Evolutionary conservation across 2,113 vertebrate species (phyloP), one percentile per base, ranked within the genome.

Genomic region (Emydura subglobosa): DNA sequence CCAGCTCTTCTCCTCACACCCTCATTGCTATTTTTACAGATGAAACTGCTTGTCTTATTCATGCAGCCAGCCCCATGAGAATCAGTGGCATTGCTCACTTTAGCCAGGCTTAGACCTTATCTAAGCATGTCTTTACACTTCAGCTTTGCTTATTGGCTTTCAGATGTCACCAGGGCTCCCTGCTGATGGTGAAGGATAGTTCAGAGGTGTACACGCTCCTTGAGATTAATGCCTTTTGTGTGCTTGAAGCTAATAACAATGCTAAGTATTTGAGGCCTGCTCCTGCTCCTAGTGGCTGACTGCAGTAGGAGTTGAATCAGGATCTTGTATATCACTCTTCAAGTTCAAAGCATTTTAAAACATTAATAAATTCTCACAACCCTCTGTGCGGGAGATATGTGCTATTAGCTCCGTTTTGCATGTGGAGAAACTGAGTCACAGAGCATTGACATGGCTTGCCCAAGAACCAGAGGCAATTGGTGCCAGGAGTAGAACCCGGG

Each of bases 271-370:
- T 68, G 29, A 82, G 22, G 16, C 59, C 54, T 51, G 47, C 2
- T 5, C 82, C 0, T 0, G 31, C 50, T 78, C 85, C 9, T 53
- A 29, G 17, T 0, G 0, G 7, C 22, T 13, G 51, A n/a, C 85
- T 88, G 72, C n/a, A 25, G 29, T 0, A 25, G 39, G n/a, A 91
- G n/a, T 54, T 76, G 50, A 21, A 3, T 5, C 51, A 82, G 0
- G 0, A 6, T 22, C 68, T 74, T 31, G 34, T 21, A 87, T 31
- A 51, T 21, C 54, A 14, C 29, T 59, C 55, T 39, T 87, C 21
- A 79, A 1, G 14, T 57, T 87, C n/a, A n/a, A 68, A 61, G 51
- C n/a, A 65, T 4, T 87, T 76, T 42, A 93, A 92, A 76, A 14
- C 31, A 5, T 22, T 50, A 57, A 2, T 47, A 55, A 21, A 44